Evolutionary conservation across 2,113 vertebrate genomes (phyloP).

Genomic region (human (Homo sapiens)): DNA sequence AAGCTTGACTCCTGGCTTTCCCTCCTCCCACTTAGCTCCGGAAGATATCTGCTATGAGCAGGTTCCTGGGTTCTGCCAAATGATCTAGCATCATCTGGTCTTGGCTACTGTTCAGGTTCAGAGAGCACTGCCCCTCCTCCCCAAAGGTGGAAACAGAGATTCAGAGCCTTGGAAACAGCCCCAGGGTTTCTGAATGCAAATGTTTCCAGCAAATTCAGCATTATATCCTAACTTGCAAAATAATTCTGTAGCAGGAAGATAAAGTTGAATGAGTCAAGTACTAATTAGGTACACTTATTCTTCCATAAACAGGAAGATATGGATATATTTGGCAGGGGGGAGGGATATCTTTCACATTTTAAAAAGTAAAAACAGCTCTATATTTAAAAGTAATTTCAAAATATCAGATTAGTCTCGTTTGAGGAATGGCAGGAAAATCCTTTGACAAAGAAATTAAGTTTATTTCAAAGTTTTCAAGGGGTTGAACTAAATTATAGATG

Average conservation of each 20-base stretch:
- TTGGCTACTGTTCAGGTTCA: not conserved
- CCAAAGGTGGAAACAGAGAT: not conserved
- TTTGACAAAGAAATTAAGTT: slow-evolving; percentile 57
- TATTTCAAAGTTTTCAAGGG: slow-evolving; percentile 44
- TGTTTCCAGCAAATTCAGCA: not conserved
- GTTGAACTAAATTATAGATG: slow-evolving; percentile 61
- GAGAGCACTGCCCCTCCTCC: not conserved
- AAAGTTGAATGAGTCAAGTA: slow-evolving; percentile 25
- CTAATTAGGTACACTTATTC: not conserved
- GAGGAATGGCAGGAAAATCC: not conserved
- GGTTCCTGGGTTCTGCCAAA: not conserved
- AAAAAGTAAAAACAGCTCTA: not conserved
- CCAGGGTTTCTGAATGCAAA: slow-evolving; percentile 20
- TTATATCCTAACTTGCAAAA: not conserved
- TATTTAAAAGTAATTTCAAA: slow-evolving; percentile 39
- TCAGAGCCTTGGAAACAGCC: not conserved
- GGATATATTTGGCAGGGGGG: not conserved
- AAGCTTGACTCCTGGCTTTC: not conserved
- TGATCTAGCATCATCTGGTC: not conserved
- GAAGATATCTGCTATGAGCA: not conserved
- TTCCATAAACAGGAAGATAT: slow-evolving; percentile 1
- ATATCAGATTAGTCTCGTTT: slow-evolving; percentile 6
- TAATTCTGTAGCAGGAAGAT: not conserved
- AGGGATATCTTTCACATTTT: slow-evolving; percentile 34
- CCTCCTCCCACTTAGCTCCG: not conserved